These are phyloP conservation scores for Agrochola circellaris DNA, from an alignment of 2,888 invertebrate species.

Conservation along the genomic window DNA sequence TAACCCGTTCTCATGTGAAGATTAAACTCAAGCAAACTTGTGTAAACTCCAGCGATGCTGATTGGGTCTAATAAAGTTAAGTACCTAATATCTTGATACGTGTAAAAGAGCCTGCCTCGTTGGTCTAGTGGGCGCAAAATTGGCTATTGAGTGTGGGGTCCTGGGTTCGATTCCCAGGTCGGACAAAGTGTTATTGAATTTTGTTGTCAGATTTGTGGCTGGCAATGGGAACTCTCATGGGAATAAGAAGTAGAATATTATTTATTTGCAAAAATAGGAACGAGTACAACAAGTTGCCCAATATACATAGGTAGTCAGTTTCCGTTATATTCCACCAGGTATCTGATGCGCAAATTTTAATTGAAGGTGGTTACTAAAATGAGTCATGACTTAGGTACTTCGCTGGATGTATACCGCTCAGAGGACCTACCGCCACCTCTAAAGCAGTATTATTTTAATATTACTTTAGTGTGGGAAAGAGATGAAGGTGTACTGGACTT, in stretches of 20 bases:
- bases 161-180: background rate
- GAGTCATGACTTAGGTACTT: background rate
- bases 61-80: slow-evolving; percentile 32
- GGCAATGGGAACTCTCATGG: no score
- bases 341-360: background rate
- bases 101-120: background rate
- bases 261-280: background rate
- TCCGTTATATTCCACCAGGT: background rate
- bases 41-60: slow-evolving; percentile 17
- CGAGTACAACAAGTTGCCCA: background rate
- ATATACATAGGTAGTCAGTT: background rate
- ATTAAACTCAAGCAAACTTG: slow-evolving; percentile 44
- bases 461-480: no score
- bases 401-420: no score
- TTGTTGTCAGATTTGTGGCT: background rate
- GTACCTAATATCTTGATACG: slow-evolving; percentile 11
- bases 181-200: background rate
- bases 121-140: no score
- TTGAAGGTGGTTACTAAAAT: background rate
- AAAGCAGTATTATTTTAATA: no score
- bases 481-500: no score
- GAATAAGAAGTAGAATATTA: background rate
- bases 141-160: no score
- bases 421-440: no score
- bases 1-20: slow-evolving; percentile 38